Conservation (phyloP, 2,888 invertebrate genomes). For the Eustalomyia histrio region DNA sequence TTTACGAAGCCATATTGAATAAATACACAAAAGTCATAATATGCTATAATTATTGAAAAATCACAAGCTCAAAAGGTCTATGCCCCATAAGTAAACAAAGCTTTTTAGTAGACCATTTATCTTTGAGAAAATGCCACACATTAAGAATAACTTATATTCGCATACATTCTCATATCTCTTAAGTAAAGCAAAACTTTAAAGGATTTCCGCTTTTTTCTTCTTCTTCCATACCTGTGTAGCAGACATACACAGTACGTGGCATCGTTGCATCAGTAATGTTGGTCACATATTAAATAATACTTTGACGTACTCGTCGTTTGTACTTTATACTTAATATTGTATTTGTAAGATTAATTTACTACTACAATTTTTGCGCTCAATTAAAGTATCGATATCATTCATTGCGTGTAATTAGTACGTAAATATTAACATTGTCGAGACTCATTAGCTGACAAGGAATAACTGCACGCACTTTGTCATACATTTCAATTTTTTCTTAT, state of each 20-base stretch:
- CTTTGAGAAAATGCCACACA: conserved; percentile 48
- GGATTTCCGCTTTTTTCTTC: conserved; percentile 56
- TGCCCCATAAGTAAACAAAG: neutral
- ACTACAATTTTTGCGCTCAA: conserved; percentile 70
- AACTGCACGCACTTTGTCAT: conserved; percentile 79
- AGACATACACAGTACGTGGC: neutral
- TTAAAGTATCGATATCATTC: conserved; percentile 77
- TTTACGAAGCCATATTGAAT: no score
- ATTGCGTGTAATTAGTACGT: conserved; percentile 75
- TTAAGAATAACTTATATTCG: conserved; percentile 46
- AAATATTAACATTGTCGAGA: conserved; percentile 67
- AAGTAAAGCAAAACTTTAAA: conserved; percentile 51
- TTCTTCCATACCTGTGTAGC: conserved; percentile 14
- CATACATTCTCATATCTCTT: conserved; percentile 22
- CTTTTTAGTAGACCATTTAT: neutral
- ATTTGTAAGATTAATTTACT: conserved; percentile 62
- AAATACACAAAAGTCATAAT: no score
- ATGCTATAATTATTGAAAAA: no score
- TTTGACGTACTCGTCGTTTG: conserved; percentile 11
- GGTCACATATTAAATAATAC: conserved; percentile 62
- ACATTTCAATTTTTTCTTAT: conserved; percentile 77
- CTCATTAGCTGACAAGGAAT: conserved; percentile 75
- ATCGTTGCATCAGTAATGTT: conserved; percentile 53
- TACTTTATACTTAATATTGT: conserved; percentile 14
- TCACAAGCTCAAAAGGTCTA: no score